These are phyloP conservation scores for Epinotia nisella DNA, from an alignment of 2,888 invertebrate genomes.

Conservation along the genomic window DNA sequence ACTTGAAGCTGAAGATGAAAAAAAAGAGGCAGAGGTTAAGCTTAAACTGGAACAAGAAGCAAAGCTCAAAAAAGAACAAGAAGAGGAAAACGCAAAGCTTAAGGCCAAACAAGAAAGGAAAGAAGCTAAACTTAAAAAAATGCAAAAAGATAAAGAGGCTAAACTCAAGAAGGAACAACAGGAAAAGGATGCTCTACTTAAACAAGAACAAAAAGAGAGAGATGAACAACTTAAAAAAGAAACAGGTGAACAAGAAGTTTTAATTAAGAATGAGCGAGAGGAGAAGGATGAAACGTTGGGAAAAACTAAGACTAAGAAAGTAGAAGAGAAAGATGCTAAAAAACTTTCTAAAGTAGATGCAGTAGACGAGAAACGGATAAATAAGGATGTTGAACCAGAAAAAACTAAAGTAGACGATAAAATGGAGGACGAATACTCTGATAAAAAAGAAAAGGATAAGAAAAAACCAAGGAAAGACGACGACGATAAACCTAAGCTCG, in stretches of 20 bases:
- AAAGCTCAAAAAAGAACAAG: slow-evolving; percentile 2
- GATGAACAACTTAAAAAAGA: slow-evolving; percentile 35
- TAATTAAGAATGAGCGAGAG: slow-evolving; percentile 5
- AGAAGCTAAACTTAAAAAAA: slow-evolving; percentile 43
- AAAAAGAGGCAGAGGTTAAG: background rate
- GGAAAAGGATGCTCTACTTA: background rate
- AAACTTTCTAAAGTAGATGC: slow-evolving; percentile 19
- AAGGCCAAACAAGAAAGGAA: slow-evolving; percentile 41
- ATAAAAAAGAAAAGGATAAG: slow-evolving; percentile 35
- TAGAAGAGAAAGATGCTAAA: slow-evolving; percentile 36
- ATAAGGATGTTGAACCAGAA: slow-evolving; percentile 29
- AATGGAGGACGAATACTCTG: slow-evolving; percentile 17
- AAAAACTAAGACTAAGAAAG: slow-evolving; percentile 20
- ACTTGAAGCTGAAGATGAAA: slow-evolving; percentile 10
- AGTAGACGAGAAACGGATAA: slow-evolving; percentile 41
- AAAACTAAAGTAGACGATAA: slow-evolving; percentile 9
- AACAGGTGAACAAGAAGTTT: slow-evolving; percentile 19
- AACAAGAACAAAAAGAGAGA: slow-evolving; percentile 12
- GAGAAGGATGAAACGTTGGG: slow-evolving; percentile 13
- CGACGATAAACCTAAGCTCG: slow-evolving; percentile 11
- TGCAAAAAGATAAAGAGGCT: slow-evolving; percentile 45
- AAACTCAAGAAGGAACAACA: background rate
- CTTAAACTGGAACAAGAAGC: slow-evolving; percentile 15
- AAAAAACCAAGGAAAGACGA: slow-evolving; percentile 28
- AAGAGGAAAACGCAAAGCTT: slow-evolving; percentile 28